A percentile compares a stretch with the other conserved stretches of the same genome.
phyloP scores from a whole-genome alignment of 1,140 invertebrate species.

The Drosophila lacteicornis region DNA sequence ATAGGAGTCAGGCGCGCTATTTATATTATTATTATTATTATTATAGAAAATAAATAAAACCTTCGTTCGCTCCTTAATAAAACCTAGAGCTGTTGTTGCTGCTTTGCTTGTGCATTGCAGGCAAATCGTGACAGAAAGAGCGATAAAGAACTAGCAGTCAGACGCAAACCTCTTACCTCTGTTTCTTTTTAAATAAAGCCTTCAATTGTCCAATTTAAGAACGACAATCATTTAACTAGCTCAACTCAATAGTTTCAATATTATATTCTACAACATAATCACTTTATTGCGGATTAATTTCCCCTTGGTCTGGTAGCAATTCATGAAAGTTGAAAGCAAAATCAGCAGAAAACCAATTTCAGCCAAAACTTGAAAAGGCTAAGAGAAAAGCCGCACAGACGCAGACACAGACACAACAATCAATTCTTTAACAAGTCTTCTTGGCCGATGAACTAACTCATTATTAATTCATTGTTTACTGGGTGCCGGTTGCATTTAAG shows the following conservation, averaged over 20 bases:
- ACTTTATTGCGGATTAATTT: conserved; percentile 23
- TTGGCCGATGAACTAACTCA: conserved; percentile 14
- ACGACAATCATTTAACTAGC: neutral
- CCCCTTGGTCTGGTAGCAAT: conserved; percentile 6
- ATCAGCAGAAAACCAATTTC: conserved; percentile 19
- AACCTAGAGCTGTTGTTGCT: too few relatives aligned
- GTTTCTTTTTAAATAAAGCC: too few relatives aligned
- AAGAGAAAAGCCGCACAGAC: neutral
- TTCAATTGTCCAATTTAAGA: neutral
- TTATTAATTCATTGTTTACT: conserved; percentile 43
- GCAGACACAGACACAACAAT: neutral
- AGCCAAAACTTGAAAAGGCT: conserved; percentile 14
- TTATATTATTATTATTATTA: too few relatives aligned
- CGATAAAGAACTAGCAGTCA: too few relatives aligned
- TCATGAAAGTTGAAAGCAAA: conserved; percentile 22
- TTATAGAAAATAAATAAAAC: too few relatives aligned
- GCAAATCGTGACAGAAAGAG: neutral
- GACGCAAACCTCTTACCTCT: too few relatives aligned
- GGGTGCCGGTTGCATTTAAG: conserved; percentile 35
- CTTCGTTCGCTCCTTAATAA: too few relatives aligned
- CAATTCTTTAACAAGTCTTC: conserved; percentile 7
- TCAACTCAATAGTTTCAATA: neutral
- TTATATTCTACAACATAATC: conserved; percentile 10
- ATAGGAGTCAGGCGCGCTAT: too few relatives aligned
- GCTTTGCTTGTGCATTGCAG: too few relatives aligned